Evolutionary conservation across 2,797 vertebrate species (phyloP).

Genomic region (Pelobates cultripes): DNA sequence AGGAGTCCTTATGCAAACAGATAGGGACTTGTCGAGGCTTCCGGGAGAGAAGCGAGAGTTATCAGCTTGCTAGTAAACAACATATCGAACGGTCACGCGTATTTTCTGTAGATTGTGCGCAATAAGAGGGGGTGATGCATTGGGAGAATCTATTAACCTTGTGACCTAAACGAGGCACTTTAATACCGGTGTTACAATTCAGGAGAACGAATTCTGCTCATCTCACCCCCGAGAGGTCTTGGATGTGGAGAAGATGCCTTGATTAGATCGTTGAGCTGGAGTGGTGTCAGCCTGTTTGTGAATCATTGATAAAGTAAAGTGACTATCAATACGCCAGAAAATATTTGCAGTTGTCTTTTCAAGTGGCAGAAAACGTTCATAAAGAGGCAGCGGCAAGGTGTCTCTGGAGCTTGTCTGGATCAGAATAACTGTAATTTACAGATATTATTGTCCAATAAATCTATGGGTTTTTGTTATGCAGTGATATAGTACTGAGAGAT

Average conservation of each 20-base stretch:
- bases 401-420: too few species aligned
- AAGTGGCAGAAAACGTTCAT: too few species aligned
- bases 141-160: conserved; percentile 52
- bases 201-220: conserved; percentile 35
- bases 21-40: not conserved
- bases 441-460: too few species aligned
- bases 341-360: too few species aligned
- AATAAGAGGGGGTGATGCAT: conserved; percentile 48
- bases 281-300: not conserved
- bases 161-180: conserved; percentile 28
- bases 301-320: too few species aligned
- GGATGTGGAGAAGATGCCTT: conserved; percentile 15
- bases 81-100: conserved; percentile 36
- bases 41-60: not conserved
- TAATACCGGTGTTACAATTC: conserved; percentile 47
- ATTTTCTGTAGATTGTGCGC: conserved; percentile 30
- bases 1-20: conserved; percentile 6
- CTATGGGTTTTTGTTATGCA: too few species aligned
- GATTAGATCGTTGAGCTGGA: conserved; percentile 18
- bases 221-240: conserved; percentile 27
- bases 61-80: conserved; percentile 38
- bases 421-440: too few species aligned
- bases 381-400: too few species aligned
- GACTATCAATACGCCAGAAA: too few species aligned
- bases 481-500: too few species aligned